These are phyloP conservation scores for Pollenia amentaria DNA, from an alignment of 2,888 invertebrate genomes.

Conservation along the genomic window DNA sequence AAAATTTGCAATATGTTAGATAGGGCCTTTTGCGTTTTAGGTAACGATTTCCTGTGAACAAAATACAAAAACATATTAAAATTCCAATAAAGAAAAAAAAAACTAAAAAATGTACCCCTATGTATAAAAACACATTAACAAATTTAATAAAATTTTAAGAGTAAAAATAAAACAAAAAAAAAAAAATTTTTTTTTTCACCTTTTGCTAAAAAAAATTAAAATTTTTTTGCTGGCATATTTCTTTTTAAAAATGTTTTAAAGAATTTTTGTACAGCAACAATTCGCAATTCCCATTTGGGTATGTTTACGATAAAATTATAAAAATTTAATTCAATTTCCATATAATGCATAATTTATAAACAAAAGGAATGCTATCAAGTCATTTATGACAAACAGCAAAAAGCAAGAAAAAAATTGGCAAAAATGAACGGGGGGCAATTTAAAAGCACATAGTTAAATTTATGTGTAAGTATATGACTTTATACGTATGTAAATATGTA, in stretches of 20 bases:
- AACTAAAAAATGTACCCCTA: neutral
- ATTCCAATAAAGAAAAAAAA: neutral
- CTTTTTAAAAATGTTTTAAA: neutral
- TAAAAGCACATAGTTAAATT: slow-evolving; percentile 5
- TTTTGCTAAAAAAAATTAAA: neutral
- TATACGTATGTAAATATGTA: neutral
- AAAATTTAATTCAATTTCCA: slow-evolving; percentile 68
- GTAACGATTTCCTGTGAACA: neutral
- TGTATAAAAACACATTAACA: neutral
- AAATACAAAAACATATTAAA: neutral
- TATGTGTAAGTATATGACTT: neutral
- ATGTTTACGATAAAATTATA: slow-evolving; percentile 47
- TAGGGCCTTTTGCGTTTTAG: too few species aligned
- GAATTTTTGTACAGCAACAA: slow-evolving; percentile 1
- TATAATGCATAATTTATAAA: slow-evolving; percentile 66
- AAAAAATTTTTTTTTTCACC: neutral
- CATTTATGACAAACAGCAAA: slow-evolving; percentile 25
- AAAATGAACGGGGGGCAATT: slow-evolving; percentile 38
- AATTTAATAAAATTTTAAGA: slow-evolving; percentile 9
- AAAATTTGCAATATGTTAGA: too few species aligned
- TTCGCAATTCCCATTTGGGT: neutral
- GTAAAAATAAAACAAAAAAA: neutral
- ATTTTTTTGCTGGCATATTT: neutral
- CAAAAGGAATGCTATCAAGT: slow-evolving; percentile 60
- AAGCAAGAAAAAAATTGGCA: slow-evolving; percentile 4